Evolutionary conservation across 2,888 invertebrate genomes (phyloP).

Genomic region (Drosophila longiperda): DNA sequence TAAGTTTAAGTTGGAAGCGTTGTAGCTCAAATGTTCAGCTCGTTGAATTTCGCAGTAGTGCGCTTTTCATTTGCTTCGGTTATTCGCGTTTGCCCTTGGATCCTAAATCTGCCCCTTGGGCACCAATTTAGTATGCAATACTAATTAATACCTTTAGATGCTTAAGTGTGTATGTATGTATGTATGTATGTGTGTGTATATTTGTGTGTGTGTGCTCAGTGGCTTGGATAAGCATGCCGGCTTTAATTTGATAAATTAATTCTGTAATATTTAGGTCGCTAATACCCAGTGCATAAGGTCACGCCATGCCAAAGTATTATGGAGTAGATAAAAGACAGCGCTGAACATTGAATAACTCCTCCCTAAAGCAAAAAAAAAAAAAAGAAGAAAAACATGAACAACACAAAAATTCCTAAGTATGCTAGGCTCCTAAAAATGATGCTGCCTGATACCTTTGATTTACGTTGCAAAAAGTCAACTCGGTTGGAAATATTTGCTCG

Average conservation of each 20-base stretch:
- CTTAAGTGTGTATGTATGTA: constrained; percentile 12
- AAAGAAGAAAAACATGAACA: neutral
- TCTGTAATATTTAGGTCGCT: constrained; percentile 73
- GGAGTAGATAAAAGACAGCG: constrained; percentile 36
- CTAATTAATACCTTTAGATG: constrained; percentile 76
- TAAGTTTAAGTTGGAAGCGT: constrained; percentile 58
- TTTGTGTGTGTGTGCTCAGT: constrained; percentile 60
- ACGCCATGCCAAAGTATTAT: constrained; percentile 21
- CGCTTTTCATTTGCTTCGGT: constrained; percentile 11
- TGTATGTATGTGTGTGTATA: constrained; percentile 19
- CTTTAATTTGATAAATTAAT: constrained; percentile 79
- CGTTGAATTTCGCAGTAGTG: constrained; percentile 22
- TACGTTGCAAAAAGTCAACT: constrained; percentile 69
- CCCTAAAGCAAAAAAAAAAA: neutral
- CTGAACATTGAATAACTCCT: constrained; percentile 6
- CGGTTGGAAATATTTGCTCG: constrained; percentile 67
- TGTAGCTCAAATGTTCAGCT: constrained; percentile 34
- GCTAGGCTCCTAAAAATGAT: constrained; percentile 24
- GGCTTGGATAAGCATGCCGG: constrained; percentile 74
- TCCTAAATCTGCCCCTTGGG: neutral
- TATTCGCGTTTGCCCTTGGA: constrained; percentile 5
- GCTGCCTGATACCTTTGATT: constrained; percentile 63
- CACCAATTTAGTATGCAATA: constrained; percentile 49
- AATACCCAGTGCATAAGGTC: constrained; percentile 52
- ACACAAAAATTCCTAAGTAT: constrained; percentile 34